These are phyloP conservation scores for Otus scops DNA, from an alignment of 2,797 vertebrate genomes.

Conservation along the genomic window DNA sequence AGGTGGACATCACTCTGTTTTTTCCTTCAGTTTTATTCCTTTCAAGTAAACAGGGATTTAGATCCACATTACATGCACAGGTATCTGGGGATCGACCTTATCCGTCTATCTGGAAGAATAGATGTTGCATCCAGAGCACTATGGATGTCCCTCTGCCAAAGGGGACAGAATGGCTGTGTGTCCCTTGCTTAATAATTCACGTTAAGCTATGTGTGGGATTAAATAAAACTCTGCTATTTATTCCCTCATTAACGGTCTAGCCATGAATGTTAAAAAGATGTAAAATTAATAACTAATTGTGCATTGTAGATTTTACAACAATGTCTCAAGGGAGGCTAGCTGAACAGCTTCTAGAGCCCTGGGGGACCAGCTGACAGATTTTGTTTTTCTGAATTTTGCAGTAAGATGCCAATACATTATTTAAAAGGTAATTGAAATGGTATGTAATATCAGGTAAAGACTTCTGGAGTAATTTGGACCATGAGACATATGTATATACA, in stretches of 20 bases:
- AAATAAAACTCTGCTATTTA: not conserved
- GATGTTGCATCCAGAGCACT: not conserved
- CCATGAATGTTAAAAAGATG: not conserved
- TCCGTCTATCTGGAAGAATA: not conserved
- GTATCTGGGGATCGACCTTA: not conserved
- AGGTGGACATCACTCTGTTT: not conserved
- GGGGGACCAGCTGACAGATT: not conserved
- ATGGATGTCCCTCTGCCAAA: not conserved
- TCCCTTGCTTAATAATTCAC: not conserved
- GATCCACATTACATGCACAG: not conserved
- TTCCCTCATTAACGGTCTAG: not conserved
- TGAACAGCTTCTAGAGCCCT: conserved; percentile 14
- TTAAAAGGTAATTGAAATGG: not conserved
- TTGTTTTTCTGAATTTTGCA: conserved; percentile 40
- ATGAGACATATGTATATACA: not conserved
- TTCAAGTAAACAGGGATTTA: not conserved
- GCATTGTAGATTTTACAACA: conserved; percentile 8
- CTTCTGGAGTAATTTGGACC: not conserved
- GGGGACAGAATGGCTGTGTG: not conserved
- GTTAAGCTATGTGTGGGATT: not conserved
- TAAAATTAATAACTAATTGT: not conserved
- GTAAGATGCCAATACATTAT: conserved; percentile 25
- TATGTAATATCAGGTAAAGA: not conserved
- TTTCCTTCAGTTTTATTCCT: not conserved
- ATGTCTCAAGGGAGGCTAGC: not conserved